These are phyloP conservation scores for Drosophila pruinosa DNA, from an alignment of 1,140 invertebrate species.

Conservation along the genomic window DNA sequence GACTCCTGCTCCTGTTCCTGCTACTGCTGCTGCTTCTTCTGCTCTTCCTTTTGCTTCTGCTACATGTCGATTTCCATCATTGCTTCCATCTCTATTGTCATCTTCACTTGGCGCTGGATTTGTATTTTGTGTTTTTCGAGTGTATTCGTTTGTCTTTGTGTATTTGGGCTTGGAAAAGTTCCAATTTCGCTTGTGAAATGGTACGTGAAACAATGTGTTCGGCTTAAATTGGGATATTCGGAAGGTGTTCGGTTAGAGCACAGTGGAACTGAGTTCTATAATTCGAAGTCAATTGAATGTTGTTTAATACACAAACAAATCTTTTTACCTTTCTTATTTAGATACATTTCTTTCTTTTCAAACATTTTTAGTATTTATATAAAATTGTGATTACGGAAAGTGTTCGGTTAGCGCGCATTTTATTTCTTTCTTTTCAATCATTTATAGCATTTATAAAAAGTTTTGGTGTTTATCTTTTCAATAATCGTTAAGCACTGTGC, in stretches of 20 bases:
- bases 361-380: too few relatives aligned
- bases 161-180: slow-evolving; percentile 73
- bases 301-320: background rate
- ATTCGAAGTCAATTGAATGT: background rate
- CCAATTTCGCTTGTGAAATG: slow-evolving; percentile 75
- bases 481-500: slow-evolving; percentile 37
- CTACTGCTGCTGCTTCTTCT: slow-evolving; percentile 17
- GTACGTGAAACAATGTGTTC: slow-evolving; percentile 72
- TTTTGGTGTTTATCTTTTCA: background rate
- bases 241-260: slow-evolving; percentile 1
- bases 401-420: too few relatives aligned
- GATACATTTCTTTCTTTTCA: too few relatives aligned
- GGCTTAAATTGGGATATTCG: slow-evolving; percentile 7
- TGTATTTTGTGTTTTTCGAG: slow-evolving; percentile 54
- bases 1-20: slow-evolving; percentile 23
- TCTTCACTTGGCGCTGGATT: slow-evolving; percentile 41
- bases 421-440: too few relatives aligned
- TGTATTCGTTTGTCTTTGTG: slow-evolving; percentile 53
- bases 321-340: too few relatives aligned
- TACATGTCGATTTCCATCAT: slow-evolving; percentile 11
- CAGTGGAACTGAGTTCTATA: slow-evolving; percentile 21
- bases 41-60: too few relatives aligned
- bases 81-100: slow-evolving; percentile 18
- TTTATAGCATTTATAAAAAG: too few relatives aligned
- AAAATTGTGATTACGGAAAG: too few relatives aligned